Evolutionary conservation across 2,797 vertebrate species (phyloP).

Genomic region (Gallirallus australis): DNA sequence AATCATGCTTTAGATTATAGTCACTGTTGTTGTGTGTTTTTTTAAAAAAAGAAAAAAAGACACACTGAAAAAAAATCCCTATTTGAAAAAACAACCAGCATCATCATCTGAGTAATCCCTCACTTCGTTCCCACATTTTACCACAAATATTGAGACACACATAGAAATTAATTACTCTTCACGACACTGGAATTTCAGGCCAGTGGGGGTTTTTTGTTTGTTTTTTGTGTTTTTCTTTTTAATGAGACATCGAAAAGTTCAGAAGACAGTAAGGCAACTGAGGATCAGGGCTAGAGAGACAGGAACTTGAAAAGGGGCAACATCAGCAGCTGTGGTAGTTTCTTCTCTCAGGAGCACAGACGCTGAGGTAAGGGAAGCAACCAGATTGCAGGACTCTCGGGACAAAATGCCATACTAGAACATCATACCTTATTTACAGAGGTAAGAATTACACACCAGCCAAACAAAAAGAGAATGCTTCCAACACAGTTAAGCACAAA

Average conservation of each 20-base stretch:
- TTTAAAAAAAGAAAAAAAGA: background rate
- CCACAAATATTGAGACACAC: background rate
- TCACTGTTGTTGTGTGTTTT: background rate
- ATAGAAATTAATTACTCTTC: background rate
- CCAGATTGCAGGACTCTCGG: background rate
- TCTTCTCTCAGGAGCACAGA: background rate
- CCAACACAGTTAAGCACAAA: background rate
- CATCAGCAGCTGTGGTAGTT: background rate
- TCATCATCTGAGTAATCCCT: background rate
- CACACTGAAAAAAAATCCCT: background rate
- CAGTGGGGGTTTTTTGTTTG: background rate
- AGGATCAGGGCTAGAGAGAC: background rate
- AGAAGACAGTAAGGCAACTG: background rate
- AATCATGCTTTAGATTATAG: slow-evolving; percentile 14
- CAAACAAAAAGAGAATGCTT: background rate
- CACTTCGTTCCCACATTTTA: background rate
- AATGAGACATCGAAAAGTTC: background rate
- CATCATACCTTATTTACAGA: background rate
- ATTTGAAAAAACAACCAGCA: background rate
- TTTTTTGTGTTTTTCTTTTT: background rate
- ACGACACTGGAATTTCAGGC: background rate
- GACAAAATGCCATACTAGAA: background rate
- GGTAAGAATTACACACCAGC: background rate
- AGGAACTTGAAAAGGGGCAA: background rate
- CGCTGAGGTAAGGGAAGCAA: background rate